Evolutionary conservation across 2,113 vertebrate species (phyloP).

Genomic region (Hipposideros armiger): DNA sequence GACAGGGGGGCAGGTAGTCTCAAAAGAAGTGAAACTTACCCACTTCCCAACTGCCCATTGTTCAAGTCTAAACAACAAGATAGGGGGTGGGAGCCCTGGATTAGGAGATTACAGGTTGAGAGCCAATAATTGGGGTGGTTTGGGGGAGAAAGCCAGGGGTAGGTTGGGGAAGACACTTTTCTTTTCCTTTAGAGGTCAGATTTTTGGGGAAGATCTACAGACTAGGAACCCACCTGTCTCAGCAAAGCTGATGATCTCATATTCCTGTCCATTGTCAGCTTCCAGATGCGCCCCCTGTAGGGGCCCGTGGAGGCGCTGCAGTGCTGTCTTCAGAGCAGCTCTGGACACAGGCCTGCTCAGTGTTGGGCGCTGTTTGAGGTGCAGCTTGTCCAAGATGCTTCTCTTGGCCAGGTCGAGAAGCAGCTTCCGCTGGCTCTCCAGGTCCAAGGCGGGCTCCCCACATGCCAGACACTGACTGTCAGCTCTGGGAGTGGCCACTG

Average conservation of each 20-base stretch:
- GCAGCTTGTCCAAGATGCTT: slow-evolving; percentile 94
- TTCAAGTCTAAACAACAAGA: background rate
- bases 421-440: slow-evolving; percentile 87
- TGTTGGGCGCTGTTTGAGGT: slow-evolving; percentile 93
- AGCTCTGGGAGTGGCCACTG: slow-evolving; percentile 4
- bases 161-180: background rate
- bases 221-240: slow-evolving; percentile 91
- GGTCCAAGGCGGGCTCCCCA: slow-evolving; percentile 81
- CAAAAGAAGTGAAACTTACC: slow-evolving; percentile 3
- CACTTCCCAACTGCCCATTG: background rate
- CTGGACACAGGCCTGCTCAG: slow-evolving; percentile 91
- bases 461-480: slow-evolving; percentile 86
- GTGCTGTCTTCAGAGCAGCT: slow-evolving; percentile 90
- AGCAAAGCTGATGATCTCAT: slow-evolving; percentile 97
- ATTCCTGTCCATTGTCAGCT: slow-evolving; percentile 88
- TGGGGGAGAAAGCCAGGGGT: background rate
- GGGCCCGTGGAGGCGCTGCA: slow-evolving; percentile 89
- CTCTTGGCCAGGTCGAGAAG: slow-evolving; percentile 92
- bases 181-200: slow-evolving; percentile 9
- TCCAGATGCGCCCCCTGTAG: background rate
- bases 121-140: background rate
- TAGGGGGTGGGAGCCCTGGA: background rate
- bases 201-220: slow-evolving; percentile 47
- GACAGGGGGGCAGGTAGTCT: background rate
- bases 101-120: background rate